Percentiles rank a stretch among this genome's conserved stretches.
Conservation (phyloP, 2,797 vertebrate genomes). For the Jordanella pulchra region DNA sequence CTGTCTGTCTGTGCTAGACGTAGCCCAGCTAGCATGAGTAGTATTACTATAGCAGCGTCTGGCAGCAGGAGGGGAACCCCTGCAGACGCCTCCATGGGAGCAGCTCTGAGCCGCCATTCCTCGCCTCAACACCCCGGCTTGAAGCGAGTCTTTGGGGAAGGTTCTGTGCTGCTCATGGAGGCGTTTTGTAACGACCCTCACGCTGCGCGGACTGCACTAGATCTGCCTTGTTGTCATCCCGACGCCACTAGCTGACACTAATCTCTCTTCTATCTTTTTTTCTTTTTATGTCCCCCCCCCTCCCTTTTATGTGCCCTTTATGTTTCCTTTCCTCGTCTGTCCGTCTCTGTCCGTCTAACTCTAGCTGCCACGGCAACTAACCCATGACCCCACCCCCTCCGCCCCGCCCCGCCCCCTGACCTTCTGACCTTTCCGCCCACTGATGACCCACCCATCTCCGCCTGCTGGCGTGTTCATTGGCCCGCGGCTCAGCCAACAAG, state of each 20-base stretch:
- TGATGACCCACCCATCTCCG: constrained; percentile 99
- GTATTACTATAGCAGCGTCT: constrained; percentile 69
- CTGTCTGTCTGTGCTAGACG: constrained; percentile 72
- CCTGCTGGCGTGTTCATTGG: constrained; percentile 99
- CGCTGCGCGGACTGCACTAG: constrained; percentile 90
- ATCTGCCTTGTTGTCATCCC: constrained; percentile 99
- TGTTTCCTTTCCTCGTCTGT: constrained; percentile 81
- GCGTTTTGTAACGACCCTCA: constrained; percentile 65
- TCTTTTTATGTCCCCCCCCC: constrained; percentile 93
- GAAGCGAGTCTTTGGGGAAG: constrained; percentile 86
- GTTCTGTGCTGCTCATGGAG: constrained; percentile 81
- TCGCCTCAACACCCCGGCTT: constrained; percentile 58
- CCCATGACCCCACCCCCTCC: constrained; percentile 89
- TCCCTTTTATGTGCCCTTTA: constrained; percentile 80
- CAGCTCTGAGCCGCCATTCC: constrained; percentile 55
- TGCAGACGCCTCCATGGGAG: constrained; percentile 68
- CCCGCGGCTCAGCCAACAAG: constrained; percentile 86
- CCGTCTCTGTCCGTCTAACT: constrained; percentile 90
- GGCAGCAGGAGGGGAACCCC: constrained; percentile 46
- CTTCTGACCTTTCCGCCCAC: constrained; percentile 99
- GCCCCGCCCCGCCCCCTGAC: constrained; percentile 81
- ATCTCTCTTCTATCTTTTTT: constrained; percentile 99
- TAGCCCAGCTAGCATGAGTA: constrained; percentile 77
- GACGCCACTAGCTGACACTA: constrained; percentile 99
- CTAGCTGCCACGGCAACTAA: constrained; percentile 99